Conservation (phyloP, 2,888 invertebrate species). For the Gibbula magus region DNA sequence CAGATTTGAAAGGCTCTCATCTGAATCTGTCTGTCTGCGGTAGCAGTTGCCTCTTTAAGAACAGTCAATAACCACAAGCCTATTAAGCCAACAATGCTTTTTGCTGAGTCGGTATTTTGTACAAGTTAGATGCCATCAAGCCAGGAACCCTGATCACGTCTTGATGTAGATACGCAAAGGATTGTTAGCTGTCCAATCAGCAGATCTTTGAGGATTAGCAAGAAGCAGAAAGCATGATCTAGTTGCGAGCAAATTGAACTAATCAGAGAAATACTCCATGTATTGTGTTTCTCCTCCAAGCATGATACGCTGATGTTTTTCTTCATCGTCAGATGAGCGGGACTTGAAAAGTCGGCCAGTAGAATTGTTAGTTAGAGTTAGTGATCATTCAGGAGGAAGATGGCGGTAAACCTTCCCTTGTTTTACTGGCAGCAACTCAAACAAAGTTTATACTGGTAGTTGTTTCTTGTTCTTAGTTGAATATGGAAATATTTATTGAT, state of each 20-base stretch:
- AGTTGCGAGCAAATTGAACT: constrained; percentile 6
- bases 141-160: background rate
- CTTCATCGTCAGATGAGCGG: background rate
- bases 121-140: background rate
- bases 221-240: background rate
- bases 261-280: background rate
- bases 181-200: background rate
- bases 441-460: no score
- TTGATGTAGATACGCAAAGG: background rate
- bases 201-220: background rate
- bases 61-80: background rate
- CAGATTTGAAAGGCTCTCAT: background rate
- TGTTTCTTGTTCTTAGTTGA: no score
- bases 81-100: background rate
- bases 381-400: no score
- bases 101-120: background rate
- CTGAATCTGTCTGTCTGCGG: background rate
- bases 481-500: no score
- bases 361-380: no score
- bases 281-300: background rate
- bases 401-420: no score
- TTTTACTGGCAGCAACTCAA: no score
- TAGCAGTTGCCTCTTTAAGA: background rate
- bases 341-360: no score
- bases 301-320: background rate